Conservation (phyloP, 2,113 vertebrate species). For the Malaclemys terrapin region DNA sequence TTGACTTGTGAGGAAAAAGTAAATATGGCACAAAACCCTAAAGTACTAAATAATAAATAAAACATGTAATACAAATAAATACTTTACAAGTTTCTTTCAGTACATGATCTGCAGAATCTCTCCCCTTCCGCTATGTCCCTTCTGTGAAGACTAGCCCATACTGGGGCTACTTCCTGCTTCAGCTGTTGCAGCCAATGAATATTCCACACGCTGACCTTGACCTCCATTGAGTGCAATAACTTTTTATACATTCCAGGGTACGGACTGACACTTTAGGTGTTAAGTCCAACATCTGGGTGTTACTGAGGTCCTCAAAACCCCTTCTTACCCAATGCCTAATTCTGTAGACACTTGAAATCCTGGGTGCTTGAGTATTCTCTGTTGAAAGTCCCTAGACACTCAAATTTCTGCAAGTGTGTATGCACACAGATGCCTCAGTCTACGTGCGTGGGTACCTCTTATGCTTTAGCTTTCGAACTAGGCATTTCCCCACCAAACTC, state of each 20-base stretch:
- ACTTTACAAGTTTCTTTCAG: background rate
- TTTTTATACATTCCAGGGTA: background rate
- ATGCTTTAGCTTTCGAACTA: background rate
- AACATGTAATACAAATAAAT: background rate
- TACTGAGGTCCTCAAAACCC: background rate
- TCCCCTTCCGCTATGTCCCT: background rate
- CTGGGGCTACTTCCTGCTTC: background rate
- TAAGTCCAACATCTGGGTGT: background rate
- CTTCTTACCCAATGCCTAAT: background rate
- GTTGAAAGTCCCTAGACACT: background rate
- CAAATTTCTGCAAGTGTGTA: background rate
- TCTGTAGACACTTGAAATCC: background rate
- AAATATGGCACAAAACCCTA: background rate
- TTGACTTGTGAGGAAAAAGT: background rate
- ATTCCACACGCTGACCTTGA: background rate
- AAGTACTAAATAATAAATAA: too few species aligned
- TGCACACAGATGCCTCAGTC: background rate
- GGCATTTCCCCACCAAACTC: background rate
- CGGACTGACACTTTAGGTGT: background rate
- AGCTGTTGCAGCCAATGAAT: accelerated
- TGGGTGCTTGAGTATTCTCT: background rate
- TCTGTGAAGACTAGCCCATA: background rate
- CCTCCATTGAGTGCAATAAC: background rate
- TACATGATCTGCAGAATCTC: background rate
- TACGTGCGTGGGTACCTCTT: background rate